phyloP scores from a whole-genome alignment of 2,797 vertebrate genomes.

The Danionella dracula region DNA sequence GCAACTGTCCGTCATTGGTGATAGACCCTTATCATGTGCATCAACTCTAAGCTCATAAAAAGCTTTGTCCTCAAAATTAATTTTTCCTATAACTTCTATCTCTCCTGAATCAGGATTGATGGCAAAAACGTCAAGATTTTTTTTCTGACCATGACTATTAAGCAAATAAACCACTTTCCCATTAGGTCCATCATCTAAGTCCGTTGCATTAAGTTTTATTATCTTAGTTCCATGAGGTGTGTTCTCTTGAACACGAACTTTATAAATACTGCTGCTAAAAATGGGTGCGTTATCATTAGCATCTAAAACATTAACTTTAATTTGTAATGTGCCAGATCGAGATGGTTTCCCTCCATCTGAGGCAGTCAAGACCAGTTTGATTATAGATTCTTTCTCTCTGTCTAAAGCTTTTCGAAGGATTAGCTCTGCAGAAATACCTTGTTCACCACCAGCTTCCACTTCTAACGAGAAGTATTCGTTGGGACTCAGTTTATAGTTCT shows the following conservation, averaged over 20 bases:
- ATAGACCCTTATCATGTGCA: slow-evolving; percentile 74
- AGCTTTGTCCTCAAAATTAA: slow-evolving; percentile 80
- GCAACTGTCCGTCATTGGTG: slow-evolving; percentile 75
- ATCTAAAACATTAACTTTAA: slow-evolving; percentile 67
- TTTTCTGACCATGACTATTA: slow-evolving; percentile 65
- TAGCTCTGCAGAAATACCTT: slow-evolving; percentile 63
- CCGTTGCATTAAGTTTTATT: slow-evolving; percentile 55
- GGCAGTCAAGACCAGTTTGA: slow-evolving; percentile 63
- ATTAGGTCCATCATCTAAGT: slow-evolving; percentile 62
- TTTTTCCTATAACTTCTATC: slow-evolving; percentile 72
- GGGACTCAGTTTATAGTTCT: slow-evolving; percentile 67
- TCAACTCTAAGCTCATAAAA: slow-evolving; percentile 83
- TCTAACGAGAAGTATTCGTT: slow-evolving; percentile 68
- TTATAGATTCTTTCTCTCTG: slow-evolving; percentile 60
- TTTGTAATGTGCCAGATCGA: slow-evolving; percentile 60
- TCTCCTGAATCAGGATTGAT: slow-evolving; percentile 74
- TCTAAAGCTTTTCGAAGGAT: slow-evolving; percentile 69
- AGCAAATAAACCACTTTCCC: slow-evolving; percentile 48
- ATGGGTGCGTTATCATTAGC: slow-evolving; percentile 68
- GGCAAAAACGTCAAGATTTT: slow-evolving; percentile 70
- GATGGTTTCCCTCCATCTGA: slow-evolving; percentile 71
- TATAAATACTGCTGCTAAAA: slow-evolving; percentile 62
- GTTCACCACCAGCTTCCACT: slow-evolving; percentile 55
- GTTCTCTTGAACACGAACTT: slow-evolving; percentile 66
- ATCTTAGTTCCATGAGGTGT: slow-evolving; percentile 44